Percentiles rank a stretch among this genome's conserved stretches.
phyloP scores from a whole-genome alignment of 2,797 vertebrate species.

The Tapirus indicus region DNA sequence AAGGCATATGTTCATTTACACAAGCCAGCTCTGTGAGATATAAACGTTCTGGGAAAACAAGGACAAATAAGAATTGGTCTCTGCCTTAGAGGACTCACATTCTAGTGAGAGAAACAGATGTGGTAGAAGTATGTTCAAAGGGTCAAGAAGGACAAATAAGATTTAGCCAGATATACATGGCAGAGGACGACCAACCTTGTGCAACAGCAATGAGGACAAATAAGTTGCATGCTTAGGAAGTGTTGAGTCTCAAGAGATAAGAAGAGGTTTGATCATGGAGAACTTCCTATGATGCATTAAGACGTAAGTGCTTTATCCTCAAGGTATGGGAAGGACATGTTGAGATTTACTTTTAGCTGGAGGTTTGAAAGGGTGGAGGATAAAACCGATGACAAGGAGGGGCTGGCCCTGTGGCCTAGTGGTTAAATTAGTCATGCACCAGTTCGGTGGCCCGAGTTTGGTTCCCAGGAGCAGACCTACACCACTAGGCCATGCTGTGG shows the following conservation, averaged over 20 bases:
- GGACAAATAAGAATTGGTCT: not conserved
- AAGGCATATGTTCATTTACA: conserved; percentile 44
- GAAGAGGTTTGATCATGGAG: not conserved
- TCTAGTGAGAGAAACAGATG: not conserved
- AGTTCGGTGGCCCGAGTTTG: no score
- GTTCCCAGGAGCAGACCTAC: no score
- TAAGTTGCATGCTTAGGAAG: rapidly evolving
- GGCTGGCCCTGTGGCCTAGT: no score
- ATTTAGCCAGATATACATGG: not conserved
- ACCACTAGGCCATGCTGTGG: no score
- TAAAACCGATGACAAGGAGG: not conserved
- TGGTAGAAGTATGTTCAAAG: not conserved
- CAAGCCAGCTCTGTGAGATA: conserved; percentile 27
- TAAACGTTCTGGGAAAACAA: not conserved
- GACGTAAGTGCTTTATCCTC: not conserved
- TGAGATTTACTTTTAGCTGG: not conserved
- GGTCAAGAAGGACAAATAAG: not conserved
- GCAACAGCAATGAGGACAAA: not conserved
- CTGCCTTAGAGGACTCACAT: not conserved
- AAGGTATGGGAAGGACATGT: not conserved
- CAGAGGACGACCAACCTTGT: not conserved
- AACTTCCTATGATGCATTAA: not conserved
- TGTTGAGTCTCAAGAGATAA: not conserved
- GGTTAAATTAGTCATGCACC: no score
- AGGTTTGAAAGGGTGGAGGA: not conserved